Evolutionary conservation across 2,888 invertebrate species (phyloP).

Genomic region (Copidosoma aretas): DNA sequence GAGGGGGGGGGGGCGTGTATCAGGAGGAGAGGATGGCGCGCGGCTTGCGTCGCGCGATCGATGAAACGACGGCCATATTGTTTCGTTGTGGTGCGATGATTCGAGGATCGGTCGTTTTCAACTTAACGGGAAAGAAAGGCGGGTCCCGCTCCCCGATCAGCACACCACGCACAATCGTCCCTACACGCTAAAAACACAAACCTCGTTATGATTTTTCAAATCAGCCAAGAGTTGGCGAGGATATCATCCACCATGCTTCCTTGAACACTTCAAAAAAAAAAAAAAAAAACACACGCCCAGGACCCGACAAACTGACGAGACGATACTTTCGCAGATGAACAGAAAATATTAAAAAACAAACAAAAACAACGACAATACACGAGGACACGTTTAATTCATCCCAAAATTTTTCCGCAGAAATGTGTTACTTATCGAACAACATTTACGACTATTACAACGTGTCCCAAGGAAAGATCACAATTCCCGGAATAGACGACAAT

Average conservation of each 20-base stretch:
- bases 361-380: not conserved
- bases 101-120: not conserved
- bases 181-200: too few species aligned
- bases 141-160: conserved; percentile 39
- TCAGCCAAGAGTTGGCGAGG: too few species aligned
- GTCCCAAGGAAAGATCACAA: conserved; percentile 95
- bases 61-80: not conserved
- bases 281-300: too few species aligned
- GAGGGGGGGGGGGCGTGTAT: conserved; percentile 8
- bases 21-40: conserved; percentile 14
- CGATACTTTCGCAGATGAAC: not conserved
- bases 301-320: not conserved
- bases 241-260: too few species aligned
- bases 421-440: conserved; percentile 83
- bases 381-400: conserved; percentile 22
- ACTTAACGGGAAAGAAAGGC: conserved; percentile 8
- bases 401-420: conserved; percentile 67
- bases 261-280: too few species aligned
- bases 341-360: not conserved
- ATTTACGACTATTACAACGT: conserved; percentile 93
- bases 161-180: conserved; percentile 10
- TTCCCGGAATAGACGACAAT: conserved; percentile 93
- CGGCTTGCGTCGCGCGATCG: not conserved
- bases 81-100: not conserved
- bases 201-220: too few species aligned